These are phyloP conservation scores for Ceryle rudis DNA, from an alignment of 2,797 vertebrate genomes.

Conservation along the genomic window DNA sequence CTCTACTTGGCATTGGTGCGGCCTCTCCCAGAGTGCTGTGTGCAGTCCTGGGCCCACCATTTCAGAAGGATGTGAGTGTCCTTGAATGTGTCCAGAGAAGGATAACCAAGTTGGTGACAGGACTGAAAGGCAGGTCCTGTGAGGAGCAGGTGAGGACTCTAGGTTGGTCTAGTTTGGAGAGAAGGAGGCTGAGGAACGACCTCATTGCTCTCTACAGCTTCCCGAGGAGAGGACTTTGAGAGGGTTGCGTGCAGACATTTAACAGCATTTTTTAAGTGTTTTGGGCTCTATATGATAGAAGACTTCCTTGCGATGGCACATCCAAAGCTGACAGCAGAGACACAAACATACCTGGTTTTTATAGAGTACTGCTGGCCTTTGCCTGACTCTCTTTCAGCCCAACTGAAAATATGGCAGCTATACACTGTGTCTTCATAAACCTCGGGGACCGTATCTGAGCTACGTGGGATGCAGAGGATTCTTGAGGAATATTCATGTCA, in stretches of 20 bases:
- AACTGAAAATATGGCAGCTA: background rate
- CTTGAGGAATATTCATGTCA: background rate
- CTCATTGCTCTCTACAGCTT: background rate
- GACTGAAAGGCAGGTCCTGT: background rate
- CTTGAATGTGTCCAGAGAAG: background rate
- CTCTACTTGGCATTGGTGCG: rapidly evolving
- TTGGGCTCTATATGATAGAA: background rate
- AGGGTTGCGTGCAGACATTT: background rate
- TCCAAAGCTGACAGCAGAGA: background rate
- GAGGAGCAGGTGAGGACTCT: too few relatives aligned
- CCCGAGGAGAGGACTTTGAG: background rate
- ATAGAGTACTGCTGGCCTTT: background rate
- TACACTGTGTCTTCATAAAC: background rate
- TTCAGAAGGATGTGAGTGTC: background rate
- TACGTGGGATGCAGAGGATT: background rate
- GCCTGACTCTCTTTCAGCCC: background rate
- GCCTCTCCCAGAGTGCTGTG: too few relatives aligned
- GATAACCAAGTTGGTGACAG: background rate
- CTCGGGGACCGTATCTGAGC: background rate
- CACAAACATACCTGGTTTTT: background rate
- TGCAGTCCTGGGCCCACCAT: background rate
- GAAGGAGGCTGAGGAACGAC: background rate
- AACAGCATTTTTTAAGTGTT: background rate
- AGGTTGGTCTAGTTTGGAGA: background rate
- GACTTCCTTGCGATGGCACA: background rate